phyloP scores from a whole-genome alignment of 2,797 vertebrate genomes.

The Mastacembelus armatus region DNA sequence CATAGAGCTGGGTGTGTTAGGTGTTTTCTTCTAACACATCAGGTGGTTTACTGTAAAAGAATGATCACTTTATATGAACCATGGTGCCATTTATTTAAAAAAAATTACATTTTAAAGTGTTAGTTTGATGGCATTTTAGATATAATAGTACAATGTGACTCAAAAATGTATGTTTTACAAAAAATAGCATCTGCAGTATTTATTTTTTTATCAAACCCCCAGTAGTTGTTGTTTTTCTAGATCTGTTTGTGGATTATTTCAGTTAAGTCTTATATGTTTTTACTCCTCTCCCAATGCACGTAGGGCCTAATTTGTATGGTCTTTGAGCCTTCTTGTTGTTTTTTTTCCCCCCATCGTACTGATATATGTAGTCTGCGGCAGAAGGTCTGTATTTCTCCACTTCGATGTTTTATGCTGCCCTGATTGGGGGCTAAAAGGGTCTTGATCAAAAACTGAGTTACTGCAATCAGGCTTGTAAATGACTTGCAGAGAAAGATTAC shows the following conservation, averaged over 20 bases:
- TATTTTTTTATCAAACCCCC: neutral
- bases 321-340: constrained; percentile 32
- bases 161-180: too few species aligned
- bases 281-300: constrained; percentile 17
- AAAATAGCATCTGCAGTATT: too few species aligned
- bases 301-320: neutral
- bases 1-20: too few species aligned
- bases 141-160: too few species aligned
- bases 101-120: neutral
- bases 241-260: constrained; percentile 19
- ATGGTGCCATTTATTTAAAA: too few species aligned
- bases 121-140: constrained; percentile 2
- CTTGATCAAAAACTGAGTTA: constrained; percentile 63
- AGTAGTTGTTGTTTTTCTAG: neutral
- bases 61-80: too few species aligned
- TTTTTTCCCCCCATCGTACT: constrained; percentile 42
- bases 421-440: constrained; percentile 47
- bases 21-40: neutral
- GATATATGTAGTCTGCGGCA: constrained; percentile 41
- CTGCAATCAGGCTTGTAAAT: constrained; percentile 71
- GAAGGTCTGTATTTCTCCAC: constrained; percentile 45
- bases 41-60: neutral
- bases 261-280: constrained; percentile 26
- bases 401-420: constrained; percentile 50
- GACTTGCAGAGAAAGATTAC: constrained; percentile 66